Conservation (phyloP, 2,797 vertebrate species). For the Sternarchorhynchus goeldii region DNA sequence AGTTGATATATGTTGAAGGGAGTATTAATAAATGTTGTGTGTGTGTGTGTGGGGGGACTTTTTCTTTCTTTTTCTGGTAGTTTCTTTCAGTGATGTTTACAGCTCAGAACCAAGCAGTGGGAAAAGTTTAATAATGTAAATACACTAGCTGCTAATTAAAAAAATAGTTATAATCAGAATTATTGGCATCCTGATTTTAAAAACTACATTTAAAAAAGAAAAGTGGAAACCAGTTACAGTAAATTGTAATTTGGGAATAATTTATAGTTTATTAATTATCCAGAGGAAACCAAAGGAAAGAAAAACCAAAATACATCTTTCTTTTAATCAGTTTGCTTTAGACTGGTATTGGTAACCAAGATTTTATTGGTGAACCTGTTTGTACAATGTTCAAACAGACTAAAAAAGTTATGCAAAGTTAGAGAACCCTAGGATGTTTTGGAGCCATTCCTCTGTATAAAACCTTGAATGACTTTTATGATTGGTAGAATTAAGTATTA, state of each 20-base stretch:
- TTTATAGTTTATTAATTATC: conserved; percentile 12
- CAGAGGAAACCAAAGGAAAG: background rate
- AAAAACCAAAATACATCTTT: background rate
- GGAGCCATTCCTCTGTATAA: background rate
- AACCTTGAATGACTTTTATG: background rate
- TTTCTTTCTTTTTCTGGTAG: background rate
- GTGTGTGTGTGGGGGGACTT: conserved; percentile 6
- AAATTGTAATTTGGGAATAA: background rate
- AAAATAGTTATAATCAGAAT: conserved; percentile 15
- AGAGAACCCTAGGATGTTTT: background rate
- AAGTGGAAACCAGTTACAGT: background rate
- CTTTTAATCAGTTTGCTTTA: background rate
- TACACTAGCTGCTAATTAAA: conserved; percentile 32
- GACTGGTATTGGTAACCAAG: background rate
- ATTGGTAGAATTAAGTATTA: too few relatives aligned
- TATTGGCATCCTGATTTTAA: background rate
- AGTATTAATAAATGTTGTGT: conserved; percentile 58
- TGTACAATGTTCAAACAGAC: background rate
- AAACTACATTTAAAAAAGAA: background rate
- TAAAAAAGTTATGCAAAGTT: too few relatives aligned
- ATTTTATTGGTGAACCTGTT: background rate
- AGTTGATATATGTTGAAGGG: conserved; percentile 60
- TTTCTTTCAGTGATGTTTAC: conserved; percentile 19
- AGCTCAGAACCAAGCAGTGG: conserved; percentile 4
- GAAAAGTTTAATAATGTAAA: conserved; percentile 10